Evolutionary conservation across 2,113 vertebrate species (phyloP).

Genomic region (Anguilla japonica): DNA sequence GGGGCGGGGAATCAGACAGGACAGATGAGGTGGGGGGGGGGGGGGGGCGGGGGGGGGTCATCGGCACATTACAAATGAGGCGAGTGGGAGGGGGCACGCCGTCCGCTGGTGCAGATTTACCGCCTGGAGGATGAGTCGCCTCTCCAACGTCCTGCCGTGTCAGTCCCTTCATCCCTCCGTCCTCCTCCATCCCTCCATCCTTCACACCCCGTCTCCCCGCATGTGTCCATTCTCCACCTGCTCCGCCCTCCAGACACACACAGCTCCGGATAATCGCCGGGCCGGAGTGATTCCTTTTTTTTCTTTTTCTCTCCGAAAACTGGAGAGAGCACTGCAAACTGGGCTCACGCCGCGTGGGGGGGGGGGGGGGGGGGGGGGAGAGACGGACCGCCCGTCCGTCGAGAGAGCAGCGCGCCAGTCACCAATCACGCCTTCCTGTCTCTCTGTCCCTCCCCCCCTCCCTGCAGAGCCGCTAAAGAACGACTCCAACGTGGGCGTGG

Average conservation of each 20-base stretch:
- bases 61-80: conserved; percentile 12
- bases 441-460: conserved; percentile 46
- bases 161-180: conserved; percentile 42
- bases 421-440: conserved; percentile 45
- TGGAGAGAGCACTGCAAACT: conserved; percentile 57
- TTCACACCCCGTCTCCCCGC: conserved; percentile 34
- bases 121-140: conserved; percentile 60
- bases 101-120: conserved; percentile 44
- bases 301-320: conserved; percentile 51
- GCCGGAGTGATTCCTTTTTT: background rate
- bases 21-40: background rate
- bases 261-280: background rate
- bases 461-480: conserved; percentile 75
- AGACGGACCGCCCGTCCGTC: too few relatives aligned
- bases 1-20: too few relatives aligned
- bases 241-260: conserved; percentile 11
- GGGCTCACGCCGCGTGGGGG: conserved; percentile 58
- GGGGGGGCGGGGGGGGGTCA: background rate
- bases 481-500: conserved; percentile 70
- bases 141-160: conserved; percentile 56
- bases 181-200: conserved; percentile 41
- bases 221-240: conserved; percentile 48
- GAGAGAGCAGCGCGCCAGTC: conserved; percentile 9
- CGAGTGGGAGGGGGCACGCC: conserved; percentile 18
- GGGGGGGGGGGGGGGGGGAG: conserved; percentile 45